Conservation (phyloP, 2,797 vertebrate genomes). For the Potorous gilbertii region DNA sequence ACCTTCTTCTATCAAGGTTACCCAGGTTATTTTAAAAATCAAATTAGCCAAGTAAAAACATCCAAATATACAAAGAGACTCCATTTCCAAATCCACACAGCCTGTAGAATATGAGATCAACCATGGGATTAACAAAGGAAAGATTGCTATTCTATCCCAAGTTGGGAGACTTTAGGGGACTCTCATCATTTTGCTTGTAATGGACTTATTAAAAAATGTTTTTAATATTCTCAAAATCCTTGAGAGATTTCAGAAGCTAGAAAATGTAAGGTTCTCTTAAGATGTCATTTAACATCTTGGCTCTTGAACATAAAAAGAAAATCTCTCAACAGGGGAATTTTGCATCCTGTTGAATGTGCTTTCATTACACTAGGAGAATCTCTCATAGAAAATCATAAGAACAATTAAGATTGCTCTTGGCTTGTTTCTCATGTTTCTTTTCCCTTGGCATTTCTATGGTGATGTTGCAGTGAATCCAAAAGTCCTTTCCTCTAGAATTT, state of each 20-base stretch:
- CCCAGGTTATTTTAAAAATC: constrained; percentile 45
- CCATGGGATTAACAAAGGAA: neutral
- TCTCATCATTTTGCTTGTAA: constrained; percentile 49
- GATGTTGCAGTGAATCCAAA: neutral
- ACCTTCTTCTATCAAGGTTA: constrained; percentile 31
- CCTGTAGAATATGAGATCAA: constrained; percentile 55
- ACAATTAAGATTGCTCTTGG: constrained; percentile 1
- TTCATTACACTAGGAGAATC: constrained; percentile 42
- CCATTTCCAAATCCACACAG: constrained; percentile 53
- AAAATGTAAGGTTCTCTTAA: constrained; percentile 38
- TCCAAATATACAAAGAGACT: constrained; percentile 46
- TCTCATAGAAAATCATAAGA: neutral
- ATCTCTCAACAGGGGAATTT: constrained; percentile 19
- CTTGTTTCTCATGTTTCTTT: constrained; percentile 18
- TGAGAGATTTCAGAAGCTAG: constrained; percentile 59
- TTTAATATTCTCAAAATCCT: constrained; percentile 66
- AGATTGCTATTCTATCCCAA: constrained; percentile 39
- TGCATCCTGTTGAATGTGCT: constrained; percentile 7
- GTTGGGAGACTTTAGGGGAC: constrained; percentile 43
- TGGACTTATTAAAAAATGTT: constrained; percentile 62
- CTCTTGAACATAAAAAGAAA: constrained; percentile 47
- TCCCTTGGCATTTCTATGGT: constrained; percentile 31
- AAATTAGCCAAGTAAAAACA: constrained; percentile 58
- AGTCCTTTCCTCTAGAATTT: constrained; percentile 25
- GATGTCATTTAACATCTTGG: constrained; percentile 45